A percentile compares a stretch with the other conserved stretches of the same genome.
Evolutionary conservation across 1,140 invertebrate species (phyloP).

Genomic region (Anoplophora glabripennis): DNA sequence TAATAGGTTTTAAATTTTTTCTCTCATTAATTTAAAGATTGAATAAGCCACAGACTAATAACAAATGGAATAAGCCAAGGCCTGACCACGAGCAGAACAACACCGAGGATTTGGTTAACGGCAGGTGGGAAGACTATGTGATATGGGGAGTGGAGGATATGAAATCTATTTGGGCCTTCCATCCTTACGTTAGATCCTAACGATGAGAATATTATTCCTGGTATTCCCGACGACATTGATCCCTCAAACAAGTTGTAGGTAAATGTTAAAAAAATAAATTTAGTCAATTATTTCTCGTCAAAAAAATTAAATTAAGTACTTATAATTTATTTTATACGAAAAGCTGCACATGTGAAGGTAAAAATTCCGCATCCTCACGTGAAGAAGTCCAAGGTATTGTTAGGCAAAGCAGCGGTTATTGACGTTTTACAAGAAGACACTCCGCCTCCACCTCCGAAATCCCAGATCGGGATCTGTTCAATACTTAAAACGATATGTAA

Average conservation of each 20-base stretch:
- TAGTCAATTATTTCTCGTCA: not conserved
- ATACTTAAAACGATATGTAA: constrained; percentile 95
- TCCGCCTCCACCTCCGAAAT: constrained; percentile 84
- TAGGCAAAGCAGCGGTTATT: constrained; percentile 95
- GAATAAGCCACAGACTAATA: no score
- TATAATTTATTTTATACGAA: constrained; percentile 44
- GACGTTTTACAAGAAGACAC: constrained; percentile 89
- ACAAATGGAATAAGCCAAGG: no score
- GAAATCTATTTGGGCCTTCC: constrained; percentile 82
- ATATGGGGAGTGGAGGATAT: constrained; percentile 95
- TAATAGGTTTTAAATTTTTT: constrained; percentile 4
- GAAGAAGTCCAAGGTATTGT: constrained; percentile 93
- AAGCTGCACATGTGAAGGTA: constrained; percentile 72
- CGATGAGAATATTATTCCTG: constrained; percentile 96
- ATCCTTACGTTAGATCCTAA: constrained; percentile 96
- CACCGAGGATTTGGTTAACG: constrained; percentile 91
- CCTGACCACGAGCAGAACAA: constrained; percentile 62
- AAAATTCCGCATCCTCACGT: constrained; percentile 92
- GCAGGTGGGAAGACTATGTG: constrained; percentile 95
- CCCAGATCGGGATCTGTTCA: constrained; percentile 95
- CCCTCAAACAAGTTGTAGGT: constrained; percentile 66
- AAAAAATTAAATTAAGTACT: not conserved
- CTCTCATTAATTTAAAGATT: constrained; percentile 29
- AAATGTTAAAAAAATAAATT: no score
- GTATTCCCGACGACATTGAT: constrained; percentile 90